Base-by-base conservation (phyloP, 2,797 vertebrate species). In the Pogoniulus pusillus region DNA sequence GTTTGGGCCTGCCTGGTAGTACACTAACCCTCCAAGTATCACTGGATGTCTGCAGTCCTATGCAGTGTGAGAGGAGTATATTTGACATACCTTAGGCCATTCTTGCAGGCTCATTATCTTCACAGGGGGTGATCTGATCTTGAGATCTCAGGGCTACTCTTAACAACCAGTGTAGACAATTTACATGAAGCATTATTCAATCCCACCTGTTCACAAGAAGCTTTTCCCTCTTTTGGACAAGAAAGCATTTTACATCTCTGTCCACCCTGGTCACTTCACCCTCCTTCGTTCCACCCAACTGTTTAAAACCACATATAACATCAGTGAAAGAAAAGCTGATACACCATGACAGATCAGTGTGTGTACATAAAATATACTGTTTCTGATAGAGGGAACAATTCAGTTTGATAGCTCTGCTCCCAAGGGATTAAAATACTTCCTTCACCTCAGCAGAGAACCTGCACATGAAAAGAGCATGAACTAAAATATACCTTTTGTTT, bases 401-500 rank as follows among this genome's bases (percentile, higher is more conserved):
- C 81, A 86, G 59, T 95, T 93, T 94, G 91, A 94, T 91, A 79
- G 29, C 72, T 89, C 23, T 54, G 24, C 45, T 91, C 85, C 37
- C 82, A 47, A 58, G 60, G 34, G 74, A 90, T 82, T 92, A 92
- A 90, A 91, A 86, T 64, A 71, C 77, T 43, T 75, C 49, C 82
- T 93, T 87, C 82, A 88, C 87, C 77, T 93, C 29, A 10, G 51
- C 62, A 82, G 85, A 85, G 39, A 84, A 60, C 32, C 60, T 62
- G 53, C 1, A 16, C 77, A 58, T 29, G 24, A 71, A 82, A 89
- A 85, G 60, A 91, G 85, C 77, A 54, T 94, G 92, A 93, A 95
- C 89, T 94, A 86, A 94, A 95, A 89, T 64, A 80, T 84, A 76
- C 68, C 87, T 87, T 86, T 93, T 94, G 53, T 77, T 95, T 93